Evolutionary conservation across 35 echinoderm and acorn worm genomes (phyloP).

Genomic region (Apostichopus californicus): DNA sequence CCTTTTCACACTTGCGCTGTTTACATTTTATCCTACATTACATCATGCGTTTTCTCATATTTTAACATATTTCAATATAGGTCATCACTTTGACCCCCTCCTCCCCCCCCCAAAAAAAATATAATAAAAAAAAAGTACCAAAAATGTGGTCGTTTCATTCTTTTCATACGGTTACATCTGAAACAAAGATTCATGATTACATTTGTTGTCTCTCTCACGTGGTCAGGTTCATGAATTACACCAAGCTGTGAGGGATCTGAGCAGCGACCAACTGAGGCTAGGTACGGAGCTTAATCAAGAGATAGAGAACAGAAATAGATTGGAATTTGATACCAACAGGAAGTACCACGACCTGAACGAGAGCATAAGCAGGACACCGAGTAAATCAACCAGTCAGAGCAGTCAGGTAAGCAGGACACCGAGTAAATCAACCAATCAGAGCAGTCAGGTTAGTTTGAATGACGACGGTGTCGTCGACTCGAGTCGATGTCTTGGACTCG

Average conservation of each 20-base stretch:
- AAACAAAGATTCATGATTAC: neutral
- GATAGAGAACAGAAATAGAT: constrained; percentile 55
- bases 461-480: too few species aligned
- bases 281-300: constrained; percentile 63
- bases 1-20: too few species aligned
- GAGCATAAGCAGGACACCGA: constrained; percentile 39
- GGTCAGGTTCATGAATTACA: constrained; percentile 69
- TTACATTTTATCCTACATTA: too few species aligned
- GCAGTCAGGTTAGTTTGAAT: neutral
- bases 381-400: neutral
- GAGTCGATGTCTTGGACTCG: too few species aligned
- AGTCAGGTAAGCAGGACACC: neutral
- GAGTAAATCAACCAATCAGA: neutral
- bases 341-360: constrained; percentile 18
- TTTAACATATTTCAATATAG: too few species aligned
- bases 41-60: too few species aligned
- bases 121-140: too few species aligned
- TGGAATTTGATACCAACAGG: constrained; percentile 55
- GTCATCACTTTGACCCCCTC: too few species aligned
- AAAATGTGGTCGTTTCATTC: too few species aligned
- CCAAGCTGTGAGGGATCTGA: constrained; percentile 72
- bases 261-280: constrained; percentile 63
- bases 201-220: neutral
- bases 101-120: too few species aligned
- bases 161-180: too few species aligned